Base-by-base conservation (phyloP, 2,113 vertebrate species). In the Microtus ochrogaster region DNA sequence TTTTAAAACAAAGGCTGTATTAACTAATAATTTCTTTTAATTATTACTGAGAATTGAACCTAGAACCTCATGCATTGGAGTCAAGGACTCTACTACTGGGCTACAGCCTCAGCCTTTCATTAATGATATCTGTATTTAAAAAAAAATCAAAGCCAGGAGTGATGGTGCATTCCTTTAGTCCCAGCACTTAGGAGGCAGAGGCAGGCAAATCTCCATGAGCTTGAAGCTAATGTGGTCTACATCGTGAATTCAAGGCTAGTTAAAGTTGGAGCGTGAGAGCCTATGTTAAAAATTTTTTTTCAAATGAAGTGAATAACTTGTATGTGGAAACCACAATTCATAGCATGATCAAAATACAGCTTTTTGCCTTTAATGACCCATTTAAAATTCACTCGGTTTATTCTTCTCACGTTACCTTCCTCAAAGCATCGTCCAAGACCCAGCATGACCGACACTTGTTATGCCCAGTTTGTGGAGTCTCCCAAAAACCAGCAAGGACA, bases 291-390 rank as follows among this genome's bases (percentile, higher is more conserved):
- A 77, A 5, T 1, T 2, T 58, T 21, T 58, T 58, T 58, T 58
- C 3, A 73, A 68, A 65, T 5, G 66, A 94, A 77, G 26, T 5
- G 0, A 55, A 2, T 21, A 0, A 73, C 13, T 82, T 58, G 17
- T 83, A 78, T 44, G 17, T 79, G 84, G 63, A 88, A 92, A 85
- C 49, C n/a, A 58, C 16, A 85, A 65, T 77, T 76, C 24, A 28
- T 2, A 7, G 12, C 10, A 7, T 79, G 13, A 89, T 63, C 47
- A 91, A 91, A 81, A 81, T 52, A 33, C 22, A 73, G 13, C 36
- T 68, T 74, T 81, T 73, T 84, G n/a, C 73, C 76, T 93, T 88
- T 89, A 72, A 63, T 68, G 85, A 47, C 44, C 24, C 61, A n/a
- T 74, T 73, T 78, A 89, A 91, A 66, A 83, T 68, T 10, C 5